Evolutionary conservation across 2,797 vertebrate species (phyloP), one percentile per base, ranked within the genome.

Genomic region (Stomatorhinus walkeri): DNA sequence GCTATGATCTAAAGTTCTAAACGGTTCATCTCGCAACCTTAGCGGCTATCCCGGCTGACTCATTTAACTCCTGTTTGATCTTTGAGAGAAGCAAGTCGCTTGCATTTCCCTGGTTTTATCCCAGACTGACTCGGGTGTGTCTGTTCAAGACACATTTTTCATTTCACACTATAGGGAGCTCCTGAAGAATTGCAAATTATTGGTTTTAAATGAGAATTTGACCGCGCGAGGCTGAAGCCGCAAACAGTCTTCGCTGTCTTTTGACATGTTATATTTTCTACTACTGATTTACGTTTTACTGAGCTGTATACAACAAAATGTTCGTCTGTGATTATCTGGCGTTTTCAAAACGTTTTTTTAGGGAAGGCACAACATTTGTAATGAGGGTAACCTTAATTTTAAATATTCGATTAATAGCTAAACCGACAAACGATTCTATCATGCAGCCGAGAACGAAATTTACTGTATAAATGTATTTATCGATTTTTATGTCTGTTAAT

Each of bases 141-240:
- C 54, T 87, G 9, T 61, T 87, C 59, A 81, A 83, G 52, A 56
- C 36, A 36, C 87, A 14, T 32, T 46, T 51, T 24, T 81, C n/a
- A n/a, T 88, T 81, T 88, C 68, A 88, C 68, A 56, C 52, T n/a
- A 64, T 2, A 36, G 32, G 22, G 40, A 87, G 56, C 68, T 76
- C 32, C 68, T 76, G 32, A 7, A 76, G 68, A 56, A 72, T 52
- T 12, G 24, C 84, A 56, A 19, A 83, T 52, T 81, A 56, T 32
- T 4, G 85, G 86, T 72, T 81, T 54, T 12, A 61, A 87, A 87
- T 32, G 48, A 51, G 72, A 83, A 81, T 24, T 43, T 24, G 81
- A 72, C 14, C 40, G 72, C 64, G 28, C 10, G 32, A 76, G 14
- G 28, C 32, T 40, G 28, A 32, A 76, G 68, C 32, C 68, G 32